Base-by-base conservation (phyloP, 2,888 invertebrate genomes). In the Pteria penguin region DNA sequence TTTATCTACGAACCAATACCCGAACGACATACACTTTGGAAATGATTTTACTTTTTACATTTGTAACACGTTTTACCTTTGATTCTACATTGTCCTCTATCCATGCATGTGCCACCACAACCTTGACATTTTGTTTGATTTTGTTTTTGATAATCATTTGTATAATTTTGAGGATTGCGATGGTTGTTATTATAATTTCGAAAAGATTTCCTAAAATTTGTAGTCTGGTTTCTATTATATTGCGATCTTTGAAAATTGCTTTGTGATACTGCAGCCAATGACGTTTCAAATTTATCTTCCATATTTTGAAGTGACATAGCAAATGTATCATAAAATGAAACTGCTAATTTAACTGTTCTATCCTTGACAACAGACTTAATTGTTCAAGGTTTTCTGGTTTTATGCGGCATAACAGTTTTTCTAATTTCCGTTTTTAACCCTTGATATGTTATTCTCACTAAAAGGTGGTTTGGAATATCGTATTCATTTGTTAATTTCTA, bases 281-380 rank as follows among this genome's bases (percentile, higher is more conserved):
- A 29, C 27, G 61, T 32, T 61, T 61, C 61, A 61, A 61, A n/a
- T 31, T 61, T 61, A n/a, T 61, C 58, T 58, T 58, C 58, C 3
- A n/a, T 14, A 24, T 57, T 24, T 14, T 57, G 11, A 2, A 57
- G 3, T 1, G n/a, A 1, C 18, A 57, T 11, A 11, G n/a, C 57
- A 8, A 14, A 22, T 14, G 57, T 14, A 22, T 57, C 14, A n/a
- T 4, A 57, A 14, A 57, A 14, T 57, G 14, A 57, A 14, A 5
- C 24, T 57, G 57, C n/a, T 57, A 4, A 57, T 57, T 57, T 57
- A 57, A 22, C 57, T 22, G 57, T 57, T 57, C n/a, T 14, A 5
- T 14, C 24, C 4, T 33, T 45, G 33, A 36, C 36, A n/a, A n/a
- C n/a, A n/a, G n/a, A 36, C 65, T 65, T 36, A 65, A 8, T 36